These are phyloP conservation scores for Cyphomyrus discorhynchus DNA, from an alignment of 2,113 vertebrate genomes.

Conservation along the genomic window DNA sequence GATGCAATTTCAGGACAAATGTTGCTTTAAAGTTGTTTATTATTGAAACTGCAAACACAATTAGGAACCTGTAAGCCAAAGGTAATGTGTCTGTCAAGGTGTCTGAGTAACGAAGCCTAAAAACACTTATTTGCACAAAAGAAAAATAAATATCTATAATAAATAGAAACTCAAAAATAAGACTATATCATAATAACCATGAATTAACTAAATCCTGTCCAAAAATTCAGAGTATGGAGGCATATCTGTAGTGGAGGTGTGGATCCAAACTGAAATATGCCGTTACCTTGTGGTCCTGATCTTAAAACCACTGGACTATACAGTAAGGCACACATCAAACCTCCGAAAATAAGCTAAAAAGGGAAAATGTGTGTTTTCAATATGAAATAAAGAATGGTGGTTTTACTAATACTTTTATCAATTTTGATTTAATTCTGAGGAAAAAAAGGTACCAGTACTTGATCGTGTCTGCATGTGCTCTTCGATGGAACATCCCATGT, in stretches of 20 bases:
- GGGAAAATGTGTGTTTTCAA: background rate
- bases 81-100: background rate
- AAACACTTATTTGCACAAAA: background rate
- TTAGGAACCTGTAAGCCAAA: background rate
- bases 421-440: background rate
- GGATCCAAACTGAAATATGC: background rate
- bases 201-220: background rate
- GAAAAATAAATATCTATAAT: background rate
- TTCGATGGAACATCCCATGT: background rate
- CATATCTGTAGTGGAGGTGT: background rate
- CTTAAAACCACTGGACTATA: background rate
- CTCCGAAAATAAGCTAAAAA: background rate
- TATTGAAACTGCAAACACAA: background rate
- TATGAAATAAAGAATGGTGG: background rate
- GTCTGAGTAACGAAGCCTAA: background rate
- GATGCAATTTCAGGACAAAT: background rate
- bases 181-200: background rate
- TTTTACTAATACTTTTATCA: background rate
- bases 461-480: background rate
- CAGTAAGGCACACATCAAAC: background rate
- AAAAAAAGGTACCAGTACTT: background rate
- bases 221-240: background rate
- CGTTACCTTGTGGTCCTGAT: background rate
- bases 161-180: background rate
- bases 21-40: background rate